Conservation (phyloP, 2,113 vertebrate species). For the Menidia beryllina region DNA sequence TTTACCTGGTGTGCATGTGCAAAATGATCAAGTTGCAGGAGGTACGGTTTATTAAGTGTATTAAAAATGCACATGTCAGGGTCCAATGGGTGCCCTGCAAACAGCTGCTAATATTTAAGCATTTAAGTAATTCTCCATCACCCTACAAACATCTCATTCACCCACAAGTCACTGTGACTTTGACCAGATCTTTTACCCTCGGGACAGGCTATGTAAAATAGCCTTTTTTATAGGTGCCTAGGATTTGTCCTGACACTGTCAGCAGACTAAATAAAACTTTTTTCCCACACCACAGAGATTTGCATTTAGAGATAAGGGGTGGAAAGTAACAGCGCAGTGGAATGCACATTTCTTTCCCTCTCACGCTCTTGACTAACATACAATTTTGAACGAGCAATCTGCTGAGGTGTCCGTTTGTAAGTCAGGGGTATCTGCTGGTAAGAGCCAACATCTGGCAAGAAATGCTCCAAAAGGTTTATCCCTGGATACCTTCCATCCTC, state of each 20-base stretch:
- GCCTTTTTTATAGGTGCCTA: conserved; percentile 38
- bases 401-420: conserved; percentile 1
- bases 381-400: neutral
- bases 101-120: conserved; percentile 73
- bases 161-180: conserved; percentile 47
- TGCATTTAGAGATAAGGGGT: conserved; percentile 6
- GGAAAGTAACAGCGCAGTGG: conserved; percentile 12
- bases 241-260: conserved; percentile 6
- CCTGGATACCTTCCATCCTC: neutral
- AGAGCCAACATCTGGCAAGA: neutral
- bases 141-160: conserved; percentile 39
- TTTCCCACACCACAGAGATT: neutral
- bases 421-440: conserved; percentile 5
- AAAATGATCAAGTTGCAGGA: too few relatives aligned
- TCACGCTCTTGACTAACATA: conserved; percentile 7
- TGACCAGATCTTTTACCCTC: conserved; percentile 17
- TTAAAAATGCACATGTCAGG: conserved; percentile 65
- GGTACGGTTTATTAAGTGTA: neutral
- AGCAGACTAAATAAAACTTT: neutral
- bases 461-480: neutral
- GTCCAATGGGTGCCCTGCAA: conserved; percentile 48
- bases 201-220: conserved; percentile 33
- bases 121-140: conserved; percentile 67
- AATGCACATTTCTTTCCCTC: conserved; percentile 11
- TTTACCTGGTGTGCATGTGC: too few relatives aligned